Conservation (phyloP, 2,888 invertebrate species). For the Reticulitermes lucifugus region DNA sequence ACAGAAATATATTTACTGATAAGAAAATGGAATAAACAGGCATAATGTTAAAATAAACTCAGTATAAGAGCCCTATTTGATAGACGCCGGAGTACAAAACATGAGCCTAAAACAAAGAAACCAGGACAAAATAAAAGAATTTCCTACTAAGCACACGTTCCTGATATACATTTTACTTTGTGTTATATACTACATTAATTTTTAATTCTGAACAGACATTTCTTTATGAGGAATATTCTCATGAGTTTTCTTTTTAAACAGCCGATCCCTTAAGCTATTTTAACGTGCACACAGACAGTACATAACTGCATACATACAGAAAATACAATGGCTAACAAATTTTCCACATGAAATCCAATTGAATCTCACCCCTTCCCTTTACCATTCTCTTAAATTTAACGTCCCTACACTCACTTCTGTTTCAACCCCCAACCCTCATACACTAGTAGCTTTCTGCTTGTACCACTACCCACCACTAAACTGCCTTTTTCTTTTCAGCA, state of each 20-base stretch:
- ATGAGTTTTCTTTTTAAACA: neutral
- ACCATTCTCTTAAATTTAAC: slow-evolving; percentile 43
- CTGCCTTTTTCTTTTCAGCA: slow-evolving; percentile 45
- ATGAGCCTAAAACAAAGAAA: too few species aligned
- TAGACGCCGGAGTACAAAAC: too few species aligned
- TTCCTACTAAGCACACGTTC: neutral
- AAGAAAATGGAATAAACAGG: too few species aligned
- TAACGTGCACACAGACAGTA: neutral
- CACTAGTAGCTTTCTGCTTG: slow-evolving; percentile 34
- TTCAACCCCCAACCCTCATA: slow-evolving; percentile 21
- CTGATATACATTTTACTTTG: neutral
- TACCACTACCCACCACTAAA: slow-evolving; percentile 41
- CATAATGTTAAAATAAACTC: too few species aligned
- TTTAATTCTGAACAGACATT: slow-evolving; percentile 17
- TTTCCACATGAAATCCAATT: slow-evolving; percentile 51
- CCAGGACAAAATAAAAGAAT: too few species aligned
- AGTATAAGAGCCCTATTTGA: too few species aligned
- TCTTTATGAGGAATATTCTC: neutral
- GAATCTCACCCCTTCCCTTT: slow-evolving; percentile 29
- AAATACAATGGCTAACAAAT: slow-evolving; percentile 47
- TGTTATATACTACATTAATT: slow-evolving; percentile 31
- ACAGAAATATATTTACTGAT: too few species aligned
- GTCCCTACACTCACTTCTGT: slow-evolving; percentile 39
- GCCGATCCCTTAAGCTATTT: slow-evolving; percentile 39
- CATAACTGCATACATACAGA: slow-evolving; percentile 34